These are phyloP conservation scores for Chondrilla cf. caribensis DNA, from an alignment of 37 sponge, comb jelly and placozoan species.

Conservation along the genomic window DNA sequence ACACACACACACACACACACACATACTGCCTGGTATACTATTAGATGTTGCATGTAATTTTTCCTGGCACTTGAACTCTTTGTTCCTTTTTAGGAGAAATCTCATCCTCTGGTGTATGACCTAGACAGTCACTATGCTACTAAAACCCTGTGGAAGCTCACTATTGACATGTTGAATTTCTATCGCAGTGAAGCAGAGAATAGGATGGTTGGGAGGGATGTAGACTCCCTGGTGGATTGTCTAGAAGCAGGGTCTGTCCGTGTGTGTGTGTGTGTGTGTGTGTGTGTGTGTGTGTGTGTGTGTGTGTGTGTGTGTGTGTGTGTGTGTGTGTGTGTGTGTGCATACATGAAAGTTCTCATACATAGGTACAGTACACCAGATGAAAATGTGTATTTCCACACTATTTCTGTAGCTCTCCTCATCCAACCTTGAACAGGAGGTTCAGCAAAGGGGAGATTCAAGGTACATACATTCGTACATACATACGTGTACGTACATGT, in stretches of 20 bases:
- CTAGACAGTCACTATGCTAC: background rate
- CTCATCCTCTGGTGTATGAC: background rate
- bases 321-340: too few species aligned
- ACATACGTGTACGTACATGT: too few species aligned
- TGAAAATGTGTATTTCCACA: too few species aligned
- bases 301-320: background rate
- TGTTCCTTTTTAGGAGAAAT: background rate
- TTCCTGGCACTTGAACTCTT: background rate
- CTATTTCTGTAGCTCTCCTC: conserved; percentile 11
- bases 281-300: too few species aligned
- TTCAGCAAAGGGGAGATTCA: background rate
- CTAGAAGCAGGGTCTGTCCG: background rate
- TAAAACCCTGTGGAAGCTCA: conserved; percentile 24
- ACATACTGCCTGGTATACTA: too few species aligned
- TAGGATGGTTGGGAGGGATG: conserved; percentile 2
- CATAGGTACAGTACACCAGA: too few species aligned
- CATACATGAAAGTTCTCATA: too few species aligned
- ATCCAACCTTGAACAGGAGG: background rate
- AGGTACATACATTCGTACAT: background rate
- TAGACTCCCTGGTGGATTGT: conserved; percentile 12
- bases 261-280: background rate
- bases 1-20: too few species aligned
- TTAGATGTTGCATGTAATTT: too few species aligned
- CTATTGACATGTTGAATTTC: conserved; percentile 21
- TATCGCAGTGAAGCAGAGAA: background rate